A percentile compares a stretch with the other conserved stretches of the same genome.
These are phyloP conservation scores for Neotoma lepida DNA, from an alignment of 2,113 vertebrate species.

Conservation along the genomic window DNA sequence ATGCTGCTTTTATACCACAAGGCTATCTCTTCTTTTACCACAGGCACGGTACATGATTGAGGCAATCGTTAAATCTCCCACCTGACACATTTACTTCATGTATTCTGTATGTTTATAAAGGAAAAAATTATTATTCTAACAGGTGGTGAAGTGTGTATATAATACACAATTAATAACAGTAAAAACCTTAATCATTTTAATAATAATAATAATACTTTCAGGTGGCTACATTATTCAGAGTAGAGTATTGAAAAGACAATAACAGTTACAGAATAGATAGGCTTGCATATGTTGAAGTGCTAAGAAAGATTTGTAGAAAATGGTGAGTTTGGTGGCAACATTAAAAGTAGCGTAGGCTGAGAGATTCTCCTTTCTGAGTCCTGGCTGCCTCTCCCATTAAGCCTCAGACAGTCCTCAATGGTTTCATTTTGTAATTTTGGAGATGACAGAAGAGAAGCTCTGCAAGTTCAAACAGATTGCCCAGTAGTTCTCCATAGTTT, in stretches of 20 bases:
- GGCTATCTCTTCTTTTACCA: neutral
- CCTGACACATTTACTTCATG: neutral
- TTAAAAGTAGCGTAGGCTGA: neutral
- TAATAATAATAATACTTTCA: neutral
- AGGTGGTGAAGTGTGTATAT: neutral
- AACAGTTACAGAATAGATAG: neutral
- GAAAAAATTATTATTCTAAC: neutral
- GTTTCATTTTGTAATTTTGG: neutral
- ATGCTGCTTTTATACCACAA: neutral
- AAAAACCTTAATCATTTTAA: neutral
- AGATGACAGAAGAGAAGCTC: neutral
- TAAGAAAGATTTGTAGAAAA: neutral
- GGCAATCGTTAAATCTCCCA: neutral
- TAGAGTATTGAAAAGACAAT: neutral
- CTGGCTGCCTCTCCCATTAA: neutral
- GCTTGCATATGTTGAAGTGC: neutral
- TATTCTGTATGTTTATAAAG: neutral
- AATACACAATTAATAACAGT: neutral
- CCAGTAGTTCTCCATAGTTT: neutral
- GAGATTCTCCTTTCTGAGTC: neutral
- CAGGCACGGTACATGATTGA: rapidly evolving
- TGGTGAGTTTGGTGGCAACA: neutral
- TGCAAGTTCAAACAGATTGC: neutral
- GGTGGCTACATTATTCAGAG: neutral
- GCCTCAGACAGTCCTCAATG: neutral